These are phyloP conservation scores for Parasteatoda lunata DNA, from an alignment of 2,888 invertebrate genomes.

Conservation along the genomic window DNA sequence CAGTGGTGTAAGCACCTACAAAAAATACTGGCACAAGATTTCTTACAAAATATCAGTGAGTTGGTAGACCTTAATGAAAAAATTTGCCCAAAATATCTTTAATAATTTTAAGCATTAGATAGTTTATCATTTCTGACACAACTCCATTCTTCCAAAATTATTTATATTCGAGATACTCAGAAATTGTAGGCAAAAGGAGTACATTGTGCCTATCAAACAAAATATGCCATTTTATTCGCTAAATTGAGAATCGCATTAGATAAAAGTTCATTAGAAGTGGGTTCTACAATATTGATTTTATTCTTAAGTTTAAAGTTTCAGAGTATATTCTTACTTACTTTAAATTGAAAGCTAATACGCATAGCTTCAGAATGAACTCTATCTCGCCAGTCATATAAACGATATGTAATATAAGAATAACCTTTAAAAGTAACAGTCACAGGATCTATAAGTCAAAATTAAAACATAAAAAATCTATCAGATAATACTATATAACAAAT, in stretches of 20 bases:
- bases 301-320: not conserved
- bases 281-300: not conserved
- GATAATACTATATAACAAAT: not conserved
- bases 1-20: too few relatives aligned
- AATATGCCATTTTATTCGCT: not conserved
- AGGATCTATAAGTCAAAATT: slow-evolving; percentile 79
- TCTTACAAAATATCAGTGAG: too few relatives aligned
- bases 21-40: too few relatives aligned
- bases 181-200: not conserved
- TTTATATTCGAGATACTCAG: too few relatives aligned
- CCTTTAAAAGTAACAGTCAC: slow-evolving; percentile 90
- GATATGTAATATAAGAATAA: slow-evolving; percentile 92
- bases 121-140: too few relatives aligned
- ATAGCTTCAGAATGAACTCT: slow-evolving; percentile 90
- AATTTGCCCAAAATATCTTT: too few relatives aligned
- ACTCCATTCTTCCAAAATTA: too few relatives aligned
- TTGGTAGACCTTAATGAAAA: too few relatives aligned
- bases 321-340: slow-evolving; percentile 33
- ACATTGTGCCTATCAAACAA: not conserved
- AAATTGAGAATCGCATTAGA: not conserved
- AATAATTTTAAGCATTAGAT: too few relatives aligned
- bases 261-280: not conserved
- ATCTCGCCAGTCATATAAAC: slow-evolving; percentile 94
- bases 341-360: slow-evolving; percentile 88
- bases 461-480: not conserved